phyloP scores from a whole-genome alignment of 2,888 invertebrate species.

The Leptinotarsa rubiginosa region DNA sequence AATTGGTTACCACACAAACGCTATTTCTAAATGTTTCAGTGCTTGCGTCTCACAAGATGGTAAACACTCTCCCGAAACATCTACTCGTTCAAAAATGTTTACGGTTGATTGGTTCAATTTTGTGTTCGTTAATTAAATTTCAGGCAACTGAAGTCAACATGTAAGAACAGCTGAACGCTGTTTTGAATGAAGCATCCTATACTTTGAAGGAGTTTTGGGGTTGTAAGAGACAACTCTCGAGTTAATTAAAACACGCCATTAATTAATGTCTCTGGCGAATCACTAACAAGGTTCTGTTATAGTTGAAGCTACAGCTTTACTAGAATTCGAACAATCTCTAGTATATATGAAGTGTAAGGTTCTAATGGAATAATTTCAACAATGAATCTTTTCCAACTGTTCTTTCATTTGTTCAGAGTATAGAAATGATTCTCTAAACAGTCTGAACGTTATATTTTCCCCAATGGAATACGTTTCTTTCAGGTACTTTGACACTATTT shows the following conservation, averaged over 20 bases:
- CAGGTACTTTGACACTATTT: too few species aligned
- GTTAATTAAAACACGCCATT: slow-evolving; percentile 38
- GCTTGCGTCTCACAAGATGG: not conserved
- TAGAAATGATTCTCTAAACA: too few species aligned
- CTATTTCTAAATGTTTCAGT: too few species aligned
- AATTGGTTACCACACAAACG: too few species aligned
- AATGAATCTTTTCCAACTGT: too few species aligned
- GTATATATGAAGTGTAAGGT: slow-evolving; percentile 1
- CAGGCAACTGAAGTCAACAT: not conserved
- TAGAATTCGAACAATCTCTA: not conserved
- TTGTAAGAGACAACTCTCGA: slow-evolving; percentile 30
- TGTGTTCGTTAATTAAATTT: slow-evolving; percentile 7
- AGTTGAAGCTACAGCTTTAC: slow-evolving; percentile 1
- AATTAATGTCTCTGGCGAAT: slow-evolving; percentile 22
- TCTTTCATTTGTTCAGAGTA: too few species aligned
- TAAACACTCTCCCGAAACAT: not conserved
- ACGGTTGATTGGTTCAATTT: not conserved
- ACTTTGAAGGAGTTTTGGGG: slow-evolving; percentile 9
- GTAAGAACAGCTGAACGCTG: slow-evolving; percentile 10
- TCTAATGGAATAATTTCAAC: not conserved
- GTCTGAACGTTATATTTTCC: too few species aligned
- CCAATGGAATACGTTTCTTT: too few species aligned
- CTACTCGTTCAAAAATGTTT: not conserved
- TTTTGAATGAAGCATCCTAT: slow-evolving; percentile 18
- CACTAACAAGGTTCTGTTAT: slow-evolving; percentile 25